These are phyloP conservation scores for Drosophila tanythrix DNA, from an alignment of 2,888 invertebrate species.

Conservation along the genomic window DNA sequence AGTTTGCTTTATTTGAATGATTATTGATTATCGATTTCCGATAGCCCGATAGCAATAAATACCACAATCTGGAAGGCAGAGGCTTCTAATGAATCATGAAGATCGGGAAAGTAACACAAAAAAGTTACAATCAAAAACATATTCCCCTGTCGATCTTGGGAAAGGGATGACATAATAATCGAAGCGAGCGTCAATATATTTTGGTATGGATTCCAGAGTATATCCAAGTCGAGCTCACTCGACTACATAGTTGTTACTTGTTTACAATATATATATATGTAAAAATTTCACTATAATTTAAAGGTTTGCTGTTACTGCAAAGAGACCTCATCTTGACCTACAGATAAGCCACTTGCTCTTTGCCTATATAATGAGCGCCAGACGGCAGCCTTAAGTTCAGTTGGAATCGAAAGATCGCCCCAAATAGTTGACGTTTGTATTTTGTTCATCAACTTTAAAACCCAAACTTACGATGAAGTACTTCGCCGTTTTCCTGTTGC, in stretches of 20 bases:
- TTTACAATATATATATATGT: conserved; percentile 27
- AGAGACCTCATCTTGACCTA: conserved; percentile 60
- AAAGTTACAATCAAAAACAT: no score
- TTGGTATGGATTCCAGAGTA: background rate
- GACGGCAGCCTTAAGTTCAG: conserved; percentile 37
- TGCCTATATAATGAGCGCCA: conserved; percentile 57
- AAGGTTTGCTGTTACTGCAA: conserved; percentile 60
- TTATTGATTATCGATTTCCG: background rate
- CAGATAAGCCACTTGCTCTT: conserved; percentile 67
- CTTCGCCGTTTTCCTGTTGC: conserved; percentile 52
- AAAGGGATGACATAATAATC: no score
- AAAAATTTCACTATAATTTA: conserved; percentile 51
- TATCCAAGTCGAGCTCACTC: background rate
- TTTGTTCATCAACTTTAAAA: background rate
- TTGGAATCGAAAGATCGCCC: conserved; percentile 33
- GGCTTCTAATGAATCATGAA: no score
- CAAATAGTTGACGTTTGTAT: background rate
- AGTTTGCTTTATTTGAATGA: background rate
- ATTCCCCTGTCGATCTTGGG: no score
- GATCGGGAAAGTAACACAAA: no score
- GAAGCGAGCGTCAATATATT: no score
- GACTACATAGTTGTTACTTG: background rate
- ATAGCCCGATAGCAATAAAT: no score
- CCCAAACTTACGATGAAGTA: conserved; percentile 55
- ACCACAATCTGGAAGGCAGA: no score